Conservation (phyloP, 2,797 vertebrate species). For the Scarus forsteni region DNA sequence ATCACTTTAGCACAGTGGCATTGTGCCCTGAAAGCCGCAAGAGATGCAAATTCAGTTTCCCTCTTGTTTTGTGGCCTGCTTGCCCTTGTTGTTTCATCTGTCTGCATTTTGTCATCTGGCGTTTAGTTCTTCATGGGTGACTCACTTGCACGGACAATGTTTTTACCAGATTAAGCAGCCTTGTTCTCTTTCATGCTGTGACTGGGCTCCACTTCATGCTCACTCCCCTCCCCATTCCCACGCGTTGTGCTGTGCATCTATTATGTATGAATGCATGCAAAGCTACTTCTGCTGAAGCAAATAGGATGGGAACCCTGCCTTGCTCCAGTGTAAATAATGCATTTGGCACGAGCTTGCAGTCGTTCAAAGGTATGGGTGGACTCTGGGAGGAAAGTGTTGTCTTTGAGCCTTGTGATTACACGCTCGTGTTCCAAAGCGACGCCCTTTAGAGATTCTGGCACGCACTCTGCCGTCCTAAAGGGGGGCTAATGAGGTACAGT, state of each 20-base stretch:
- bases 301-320: constrained; percentile 76
- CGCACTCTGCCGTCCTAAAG: constrained; percentile 49
- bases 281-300: constrained; percentile 81
- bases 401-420: constrained; percentile 29
- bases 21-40: constrained; percentile 50
- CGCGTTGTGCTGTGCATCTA: constrained; percentile 71
- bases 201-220: constrained; percentile 61
- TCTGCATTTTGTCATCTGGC: constrained; percentile 62
- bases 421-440: constrained; percentile 51
- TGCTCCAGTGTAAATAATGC: constrained; percentile 84
- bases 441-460: constrained; percentile 53
- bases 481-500: constrained; percentile 67
- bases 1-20: constrained; percentile 62
- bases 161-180: constrained; percentile 66
- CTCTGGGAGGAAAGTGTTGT: constrained; percentile 38
- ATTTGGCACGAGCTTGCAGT: constrained; percentile 68
- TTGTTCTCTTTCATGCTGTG: constrained; percentile 63
- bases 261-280: constrained; percentile 86
- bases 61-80: constrained; percentile 42
- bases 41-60: constrained; percentile 65
- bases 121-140: constrained; percentile 63
- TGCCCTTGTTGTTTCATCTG: constrained; percentile 44
- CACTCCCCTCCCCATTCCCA: constrained; percentile 56
- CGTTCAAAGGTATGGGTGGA: constrained; percentile 65
- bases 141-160: constrained; percentile 54